Base-by-base conservation (phyloP, 2,888 invertebrate species). In the Meteorus cinctellus region DNA sequence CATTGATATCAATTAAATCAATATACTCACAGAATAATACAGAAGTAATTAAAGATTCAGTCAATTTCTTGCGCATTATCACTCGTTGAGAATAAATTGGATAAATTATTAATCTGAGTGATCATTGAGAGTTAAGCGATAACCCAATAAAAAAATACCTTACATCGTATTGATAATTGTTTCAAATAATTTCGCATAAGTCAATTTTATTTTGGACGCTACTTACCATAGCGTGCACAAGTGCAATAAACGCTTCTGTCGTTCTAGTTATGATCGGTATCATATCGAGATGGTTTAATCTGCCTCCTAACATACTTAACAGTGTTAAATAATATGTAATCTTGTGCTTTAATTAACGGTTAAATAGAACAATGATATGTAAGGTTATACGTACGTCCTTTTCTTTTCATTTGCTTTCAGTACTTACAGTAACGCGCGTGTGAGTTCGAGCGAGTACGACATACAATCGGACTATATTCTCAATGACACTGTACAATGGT, bases 391-490 rank as follows among this genome's bases (percentile, higher is more conserved):
- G 89, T 89, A 89, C 89, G 89, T 89, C 87, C 85, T 88, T 84
- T 86, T 79, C 78, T 75, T 77, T 78, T 79, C 80, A 72, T 79
- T 78, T 79, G 85, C 85, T 81, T 84, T 86, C 85, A 86, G 89
- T 89, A 89, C 89, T 89, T 89, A 89, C 89, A 89, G 86, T 86
- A 87, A 89, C 89, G 87, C 89, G 88, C 84, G 83, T 87, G 88
- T 86, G 86, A 87, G 74, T 80, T 79, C 80, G 81, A 81, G 85
- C 88, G 89, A 89, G 87, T 88, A 88, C 86, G 85, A 88, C 85
- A 87, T 87, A 89, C 85, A 86, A 87, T 86, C 85, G 86, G 87
- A 89, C 87, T 88, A 88, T 88, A 88, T 86, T 88, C 86, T 86
- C 86, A 87, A 88, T 84, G 86, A 88, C 88, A 88, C 89, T 88